These are phyloP conservation scores for Xylota sylvarum DNA, from an alignment of 2,888 invertebrate genomes.

Conservation along the genomic window DNA sequence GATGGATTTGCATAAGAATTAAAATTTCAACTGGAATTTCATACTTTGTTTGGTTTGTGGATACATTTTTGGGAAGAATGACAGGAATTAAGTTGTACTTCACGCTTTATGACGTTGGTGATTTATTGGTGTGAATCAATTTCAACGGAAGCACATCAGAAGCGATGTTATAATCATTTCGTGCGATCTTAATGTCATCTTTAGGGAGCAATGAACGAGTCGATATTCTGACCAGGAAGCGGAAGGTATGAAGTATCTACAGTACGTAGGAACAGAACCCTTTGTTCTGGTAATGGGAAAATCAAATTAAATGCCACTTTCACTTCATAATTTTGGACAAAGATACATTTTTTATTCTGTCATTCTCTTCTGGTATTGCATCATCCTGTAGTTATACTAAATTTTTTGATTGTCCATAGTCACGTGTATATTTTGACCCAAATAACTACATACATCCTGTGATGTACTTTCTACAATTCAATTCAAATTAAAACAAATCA, in stretches of 20 bases:
- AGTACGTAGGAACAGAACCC: too few species aligned
- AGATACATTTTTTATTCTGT: background rate
- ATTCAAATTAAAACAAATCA: too few species aligned
- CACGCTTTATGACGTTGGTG: background rate
- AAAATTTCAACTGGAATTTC: background rate
- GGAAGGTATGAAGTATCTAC: background rate
- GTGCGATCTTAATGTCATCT: background rate
- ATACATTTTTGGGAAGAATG: background rate
- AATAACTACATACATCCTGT: background rate
- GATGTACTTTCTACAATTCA: too few species aligned
- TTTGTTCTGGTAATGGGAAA: too few species aligned
- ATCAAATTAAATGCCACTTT: too few species aligned
- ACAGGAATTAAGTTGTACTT: too few species aligned
- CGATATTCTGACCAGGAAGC: background rate
- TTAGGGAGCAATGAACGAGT: background rate
- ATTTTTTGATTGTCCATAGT: background rate
- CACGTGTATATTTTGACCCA: background rate
- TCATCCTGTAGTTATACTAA: background rate
- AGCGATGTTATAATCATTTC: background rate
- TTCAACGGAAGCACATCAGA: background rate
- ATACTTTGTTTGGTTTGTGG: background rate
- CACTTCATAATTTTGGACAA: too few species aligned
- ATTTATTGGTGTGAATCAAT: background rate
- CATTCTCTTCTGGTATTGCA: background rate
- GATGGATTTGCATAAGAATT: conserved; percentile 11